phyloP scores from a whole-genome alignment of 2,113 vertebrate species.

The Aptenodytes patagonicus region DNA sequence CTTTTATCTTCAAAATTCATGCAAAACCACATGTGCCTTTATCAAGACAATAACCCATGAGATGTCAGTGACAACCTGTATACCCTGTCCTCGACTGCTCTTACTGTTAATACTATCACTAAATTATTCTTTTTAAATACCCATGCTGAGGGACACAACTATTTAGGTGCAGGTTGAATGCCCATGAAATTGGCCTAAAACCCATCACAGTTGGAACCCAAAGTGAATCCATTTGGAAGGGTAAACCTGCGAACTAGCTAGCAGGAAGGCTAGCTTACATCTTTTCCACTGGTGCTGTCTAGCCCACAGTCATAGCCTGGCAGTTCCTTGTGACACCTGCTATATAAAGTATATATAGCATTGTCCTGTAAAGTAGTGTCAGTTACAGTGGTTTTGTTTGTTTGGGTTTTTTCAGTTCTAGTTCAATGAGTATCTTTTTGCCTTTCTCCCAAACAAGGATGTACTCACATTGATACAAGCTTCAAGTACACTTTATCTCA shows the following conservation, averaged over 20 bases:
- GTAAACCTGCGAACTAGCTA: not conserved
- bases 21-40: not conserved
- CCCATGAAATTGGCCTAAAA: not conserved
- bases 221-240: not conserved
- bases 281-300: not conserved
- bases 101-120: not conserved
- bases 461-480: not conserved
- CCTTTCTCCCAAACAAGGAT: not conserved
- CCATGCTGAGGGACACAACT: not conserved
- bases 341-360: not conserved
- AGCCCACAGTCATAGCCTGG: not conserved
- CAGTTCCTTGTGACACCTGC: not conserved
- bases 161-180: not conserved
- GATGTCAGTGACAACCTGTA: not conserved
- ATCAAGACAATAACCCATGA: not conserved
- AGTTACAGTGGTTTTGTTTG: not conserved
- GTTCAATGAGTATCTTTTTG: not conserved
- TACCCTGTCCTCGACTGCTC: not conserved
- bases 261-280: not conserved
- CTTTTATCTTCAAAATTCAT: not conserved
- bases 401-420: not conserved
- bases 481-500: not conserved
- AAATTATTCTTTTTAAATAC: not conserved
- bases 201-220: not conserved
- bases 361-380: not conserved